phyloP scores from a whole-genome alignment of 2,797 vertebrate species.

The Acrocephalus scirpaceus region DNA sequence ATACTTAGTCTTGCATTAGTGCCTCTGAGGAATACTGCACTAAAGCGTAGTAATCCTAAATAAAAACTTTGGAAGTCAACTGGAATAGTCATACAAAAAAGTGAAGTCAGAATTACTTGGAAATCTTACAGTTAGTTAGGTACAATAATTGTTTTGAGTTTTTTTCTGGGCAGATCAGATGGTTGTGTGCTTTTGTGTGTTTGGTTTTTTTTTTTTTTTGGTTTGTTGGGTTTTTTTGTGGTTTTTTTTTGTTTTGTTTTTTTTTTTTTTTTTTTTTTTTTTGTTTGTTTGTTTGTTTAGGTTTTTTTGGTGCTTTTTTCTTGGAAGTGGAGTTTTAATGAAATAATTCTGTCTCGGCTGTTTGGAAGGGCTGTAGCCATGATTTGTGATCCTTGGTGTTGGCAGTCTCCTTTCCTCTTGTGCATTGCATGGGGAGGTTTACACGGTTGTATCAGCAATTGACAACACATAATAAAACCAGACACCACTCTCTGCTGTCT shows the following conservation, averaged over 20 bases:
- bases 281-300: too few species aligned
- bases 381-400: neutral
- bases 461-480: neutral
- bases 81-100: neutral
- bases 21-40: constrained; percentile 27
- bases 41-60: neutral
- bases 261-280: too few species aligned
- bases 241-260: too few species aligned
- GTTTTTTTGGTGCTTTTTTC: neutral
- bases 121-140: neutral
- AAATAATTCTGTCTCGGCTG: neutral
- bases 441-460: neutral
- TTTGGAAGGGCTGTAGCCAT: neutral
- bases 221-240: too few species aligned
- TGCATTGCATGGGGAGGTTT: fast-evolving
- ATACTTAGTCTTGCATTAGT: constrained; percentile 28
- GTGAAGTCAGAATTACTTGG: neutral
- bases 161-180: neutral
- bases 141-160: neutral
- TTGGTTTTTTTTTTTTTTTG: too few species aligned
- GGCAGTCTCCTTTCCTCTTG: neutral
- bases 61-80: neutral
- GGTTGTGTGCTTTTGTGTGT: neutral
- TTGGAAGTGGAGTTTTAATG: neutral
- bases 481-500: neutral